Evolutionary conservation across 2,113 vertebrate genomes (phyloP).

Genomic region (Varanus salvator): DNA sequence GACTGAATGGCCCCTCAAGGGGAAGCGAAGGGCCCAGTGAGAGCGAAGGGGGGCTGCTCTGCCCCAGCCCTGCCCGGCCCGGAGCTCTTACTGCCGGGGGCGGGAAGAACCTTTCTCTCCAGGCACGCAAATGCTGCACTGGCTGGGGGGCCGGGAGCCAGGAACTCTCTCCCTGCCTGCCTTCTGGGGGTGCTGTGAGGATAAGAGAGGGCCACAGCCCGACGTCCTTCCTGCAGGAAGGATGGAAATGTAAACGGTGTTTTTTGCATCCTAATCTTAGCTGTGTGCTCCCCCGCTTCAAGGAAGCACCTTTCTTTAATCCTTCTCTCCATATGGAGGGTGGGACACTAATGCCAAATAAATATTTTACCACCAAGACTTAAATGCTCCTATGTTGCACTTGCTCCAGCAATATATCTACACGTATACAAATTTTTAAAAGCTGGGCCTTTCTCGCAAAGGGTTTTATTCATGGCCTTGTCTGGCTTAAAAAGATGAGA

Average conservation of each 20-base stretch:
- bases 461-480: constrained; percentile 76
- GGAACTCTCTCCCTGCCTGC: background rate
- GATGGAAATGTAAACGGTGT: background rate
- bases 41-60: no score
- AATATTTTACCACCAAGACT: constrained; percentile 70
- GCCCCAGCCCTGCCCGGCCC: no score
- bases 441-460: constrained; percentile 41
- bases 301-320: background rate
- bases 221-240: background rate
- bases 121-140: no score
- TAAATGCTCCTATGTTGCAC: constrained; percentile 35
- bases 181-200: background rate
- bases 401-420: constrained; percentile 58
- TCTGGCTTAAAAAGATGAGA: constrained; percentile 72
- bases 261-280: background rate
- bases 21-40: no score
- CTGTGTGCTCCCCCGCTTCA: background rate
- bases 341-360: constrained; percentile 61
- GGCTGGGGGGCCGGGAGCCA: background rate
- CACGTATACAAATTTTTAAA: constrained; percentile 70
- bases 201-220: background rate
- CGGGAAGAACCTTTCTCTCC: no score
- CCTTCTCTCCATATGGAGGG: background rate
- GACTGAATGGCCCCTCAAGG: no score
- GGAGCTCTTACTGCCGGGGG: no score